phyloP scores from a whole-genome alignment of 1,140 invertebrate species.

The Formica exsecta region DNA sequence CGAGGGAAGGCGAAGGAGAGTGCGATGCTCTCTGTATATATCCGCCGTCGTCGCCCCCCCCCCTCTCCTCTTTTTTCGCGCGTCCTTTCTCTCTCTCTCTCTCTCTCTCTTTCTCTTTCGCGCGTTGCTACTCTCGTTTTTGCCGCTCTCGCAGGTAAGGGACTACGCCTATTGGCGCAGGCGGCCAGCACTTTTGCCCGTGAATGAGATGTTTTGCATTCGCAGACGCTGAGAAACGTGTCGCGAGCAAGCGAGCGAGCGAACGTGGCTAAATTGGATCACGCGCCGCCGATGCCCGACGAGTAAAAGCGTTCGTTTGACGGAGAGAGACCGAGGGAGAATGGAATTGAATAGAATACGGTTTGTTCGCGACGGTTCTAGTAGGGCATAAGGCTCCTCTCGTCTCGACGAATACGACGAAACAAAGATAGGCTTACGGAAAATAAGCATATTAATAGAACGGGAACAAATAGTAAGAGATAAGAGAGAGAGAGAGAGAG shows the following conservation, averaged over 20 bases:
- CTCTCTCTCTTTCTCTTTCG: neutral
- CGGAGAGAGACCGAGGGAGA: constrained; percentile 47
- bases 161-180: constrained; percentile 77
- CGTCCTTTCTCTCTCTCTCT: constrained; percentile 25
- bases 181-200: constrained; percentile 78
- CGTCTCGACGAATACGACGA: neutral
- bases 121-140: constrained; percentile 64
- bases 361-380: constrained; percentile 26
- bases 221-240: constrained; percentile 85
- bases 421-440: neutral
- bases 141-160: constrained; percentile 72
- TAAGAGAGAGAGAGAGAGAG: too few species aligned
- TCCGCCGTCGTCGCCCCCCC: constrained; percentile 10
- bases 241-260: constrained; percentile 63
- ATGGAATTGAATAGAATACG: constrained; percentile 45
- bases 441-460: constrained; percentile 5
- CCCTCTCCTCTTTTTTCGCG: constrained; percentile 21
- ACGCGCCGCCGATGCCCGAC: constrained; percentile 55
- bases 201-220: constrained; percentile 87
- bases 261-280: constrained; percentile 73
- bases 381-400: neutral
- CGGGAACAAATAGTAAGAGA: neutral
- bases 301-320: constrained; percentile 50
- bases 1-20: constrained; percentile 48
- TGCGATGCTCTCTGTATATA: constrained; percentile 51